Percentiles rank a stretch among this genome's conserved stretches.
Evolutionary conservation across 1,140 invertebrate genomes (phyloP).

Genomic region (Drosophila miranda): DNA sequence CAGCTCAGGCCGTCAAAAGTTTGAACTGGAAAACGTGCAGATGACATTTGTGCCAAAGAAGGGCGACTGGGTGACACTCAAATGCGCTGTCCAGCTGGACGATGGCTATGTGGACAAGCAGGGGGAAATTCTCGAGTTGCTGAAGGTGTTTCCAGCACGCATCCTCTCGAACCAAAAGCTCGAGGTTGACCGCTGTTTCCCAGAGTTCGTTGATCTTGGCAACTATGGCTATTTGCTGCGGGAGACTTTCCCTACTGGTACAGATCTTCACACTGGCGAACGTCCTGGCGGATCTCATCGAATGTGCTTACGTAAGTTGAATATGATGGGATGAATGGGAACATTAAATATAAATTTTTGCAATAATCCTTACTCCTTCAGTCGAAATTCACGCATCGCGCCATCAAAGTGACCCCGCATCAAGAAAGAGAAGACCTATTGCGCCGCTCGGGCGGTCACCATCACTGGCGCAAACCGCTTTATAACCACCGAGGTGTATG

Average conservation of each 20-base stretch:
- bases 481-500: slow-evolving; percentile 76
- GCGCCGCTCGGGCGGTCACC: slow-evolving; percentile 43
- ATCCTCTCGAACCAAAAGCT: too few relatives aligned
- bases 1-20: slow-evolving; percentile 83
- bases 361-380: slow-evolving; percentile 9
- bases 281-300: too few relatives aligned
- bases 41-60: slow-evolving; percentile 82
- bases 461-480: slow-evolving; percentile 81
- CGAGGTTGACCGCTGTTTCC: slow-evolving; percentile 46
- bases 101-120: slow-evolving; percentile 60
- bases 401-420: slow-evolving; percentile 51
- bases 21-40: slow-evolving; percentile 84
- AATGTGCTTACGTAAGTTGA: too few relatives aligned
- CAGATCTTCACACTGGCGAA: slow-evolving; percentile 59
- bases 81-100: slow-evolving; percentile 66
- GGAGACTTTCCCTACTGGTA: slow-evolving; percentile 35
- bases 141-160: slow-evolving; percentile 52
- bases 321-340: too few relatives aligned
- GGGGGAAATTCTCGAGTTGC: slow-evolving; percentile 65
- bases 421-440: not conserved
- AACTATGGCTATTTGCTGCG: slow-evolving; percentile 43
- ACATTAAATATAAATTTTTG: too few relatives aligned
- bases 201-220: slow-evolving; percentile 45
- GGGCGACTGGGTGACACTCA: slow-evolving; percentile 60
- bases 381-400: slow-evolving; percentile 57